A percentile compares a stretch with the other conserved stretches of the same genome.
Evolutionary conservation across 2,113 vertebrate species (phyloP).

Genomic region (Callaeas wilsoni): DNA sequence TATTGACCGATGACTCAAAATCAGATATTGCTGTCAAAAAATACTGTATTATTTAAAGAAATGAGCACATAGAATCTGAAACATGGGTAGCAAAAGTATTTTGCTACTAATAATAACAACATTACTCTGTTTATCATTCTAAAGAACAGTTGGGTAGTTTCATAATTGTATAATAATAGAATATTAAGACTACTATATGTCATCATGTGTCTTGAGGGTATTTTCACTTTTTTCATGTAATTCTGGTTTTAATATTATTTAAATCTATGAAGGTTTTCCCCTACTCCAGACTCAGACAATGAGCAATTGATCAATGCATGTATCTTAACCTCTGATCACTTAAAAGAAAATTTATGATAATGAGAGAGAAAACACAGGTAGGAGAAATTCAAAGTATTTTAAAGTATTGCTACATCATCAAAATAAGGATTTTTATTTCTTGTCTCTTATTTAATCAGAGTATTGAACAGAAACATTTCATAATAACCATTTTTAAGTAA

Average conservation of each 20-base stretch:
- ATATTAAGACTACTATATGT: not conserved
- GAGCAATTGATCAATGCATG: not conserved
- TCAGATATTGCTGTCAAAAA: not conserved
- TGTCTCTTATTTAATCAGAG: not conserved
- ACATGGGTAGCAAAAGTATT: not conserved
- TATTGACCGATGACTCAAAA: not conserved
- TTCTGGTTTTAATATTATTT: not conserved
- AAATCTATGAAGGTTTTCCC: not conserved
- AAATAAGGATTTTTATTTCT: not conserved
- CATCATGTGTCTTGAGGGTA: not conserved
- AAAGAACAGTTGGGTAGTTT: not conserved
- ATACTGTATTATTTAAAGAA: not conserved
- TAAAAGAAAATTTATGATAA: not conserved
- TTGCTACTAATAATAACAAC: not conserved
- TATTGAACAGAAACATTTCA: not conserved
- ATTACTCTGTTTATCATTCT: not conserved
- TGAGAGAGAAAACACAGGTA: not conserved
- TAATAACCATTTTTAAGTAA: not conserved
- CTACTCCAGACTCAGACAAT: not conserved
- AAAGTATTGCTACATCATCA: not conserved
- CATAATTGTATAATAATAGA: not conserved
- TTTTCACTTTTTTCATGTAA: not conserved
- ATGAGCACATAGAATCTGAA: not conserved
- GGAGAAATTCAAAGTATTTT: not conserved
- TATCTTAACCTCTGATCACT: not conserved